Base-by-base conservation (phyloP, 2,888 invertebrate species). In the Zygogramma bicolorata region DNA sequence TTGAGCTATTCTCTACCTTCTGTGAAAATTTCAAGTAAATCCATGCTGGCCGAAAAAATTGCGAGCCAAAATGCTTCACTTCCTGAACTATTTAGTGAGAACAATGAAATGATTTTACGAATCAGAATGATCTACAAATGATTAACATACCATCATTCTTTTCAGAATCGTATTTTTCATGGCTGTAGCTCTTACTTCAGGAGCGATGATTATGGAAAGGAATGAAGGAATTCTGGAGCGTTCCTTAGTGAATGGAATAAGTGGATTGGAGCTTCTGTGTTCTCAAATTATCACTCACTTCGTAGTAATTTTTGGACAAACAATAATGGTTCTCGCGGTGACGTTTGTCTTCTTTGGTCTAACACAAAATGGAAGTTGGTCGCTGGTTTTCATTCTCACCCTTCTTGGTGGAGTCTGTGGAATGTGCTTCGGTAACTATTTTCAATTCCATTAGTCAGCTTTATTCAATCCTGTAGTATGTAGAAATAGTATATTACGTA, bases 161-260 rank as follows among this genome's bases (percentile, higher is more conserved):
- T 88, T 63, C 87, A 96, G 95, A 46, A 96, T 97, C 53, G 94
- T 97, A 53, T 98, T 97, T 89, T 97, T 98, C 89, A 90, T 97
- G 87, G 95, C 97, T 1, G 96, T 97, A 3, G 97, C 97, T 29
- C 88, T 97, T 65, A 98, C 97, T 0, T 95, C 97, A 0, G 94
- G 97, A 3, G 93, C 96, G 6, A 94, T 97, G 93, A 89, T 97
- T 81, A 90, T 96, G 77, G 97, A 97, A 83, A 89, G 95, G 65
- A 96, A 96, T 81, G 96, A 96, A 85, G 97, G 98, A 3, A 93
- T 97, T 83, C 86, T 97, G 80, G 97, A 97, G 85, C 89, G 98
- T 76, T 95, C 95, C 61, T 88, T 97, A 57, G 97, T 97, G 0
- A 94, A 96, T 38, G 97, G 96, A 84, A 92, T 93, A 18, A 89